A percentile compares a stretch with the other conserved stretches of the same genome.
These are phyloP conservation scores for Clepsis dumicolana DNA, from an alignment of 2,888 invertebrate genomes.

Conservation along the genomic window DNA sequence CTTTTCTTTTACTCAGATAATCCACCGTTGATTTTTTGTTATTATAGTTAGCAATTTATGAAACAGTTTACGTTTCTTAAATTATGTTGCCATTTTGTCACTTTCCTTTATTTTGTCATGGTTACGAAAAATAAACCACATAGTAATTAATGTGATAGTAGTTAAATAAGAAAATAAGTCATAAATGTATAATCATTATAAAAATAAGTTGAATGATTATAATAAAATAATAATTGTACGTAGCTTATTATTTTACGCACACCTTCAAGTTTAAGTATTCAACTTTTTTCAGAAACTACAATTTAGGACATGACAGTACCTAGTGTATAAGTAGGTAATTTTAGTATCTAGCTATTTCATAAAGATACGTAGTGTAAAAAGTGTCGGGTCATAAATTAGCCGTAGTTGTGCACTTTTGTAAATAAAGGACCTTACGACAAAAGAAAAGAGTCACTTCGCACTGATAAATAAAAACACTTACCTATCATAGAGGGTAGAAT, in stretches of 20 bases:
- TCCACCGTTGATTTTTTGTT: too few relatives aligned
- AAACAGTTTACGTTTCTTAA: neutral
- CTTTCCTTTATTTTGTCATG: neutral
- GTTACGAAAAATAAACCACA: constrained; percentile 20
- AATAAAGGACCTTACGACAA: neutral
- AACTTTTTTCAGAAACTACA: too few relatives aligned
- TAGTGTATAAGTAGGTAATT: too few relatives aligned
- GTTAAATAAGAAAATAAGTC: neutral
- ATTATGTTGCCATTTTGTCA: neutral
- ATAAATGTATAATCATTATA: neutral
- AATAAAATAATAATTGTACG: neutral
- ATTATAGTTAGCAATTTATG: neutral
- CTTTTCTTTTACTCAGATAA: too few relatives aligned
- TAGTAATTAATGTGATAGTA: constrained; percentile 41
- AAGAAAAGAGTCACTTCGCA: constrained; percentile 1
- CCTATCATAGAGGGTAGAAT: neutral
- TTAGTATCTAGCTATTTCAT: too few relatives aligned
- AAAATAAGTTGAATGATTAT: neutral
- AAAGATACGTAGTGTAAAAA: neutral
- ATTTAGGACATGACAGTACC: too few relatives aligned
- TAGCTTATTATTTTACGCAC: neutral
- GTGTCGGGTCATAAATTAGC: neutral
- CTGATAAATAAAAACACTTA: neutral
- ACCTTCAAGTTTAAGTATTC: too few relatives aligned
- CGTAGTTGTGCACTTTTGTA: constrained; percentile 10